Percentiles rank a stretch among this genome's conserved stretches.
phyloP scores from a whole-genome alignment of 1,140 invertebrate genomes.

The Tetramorium parvispinum region DNA sequence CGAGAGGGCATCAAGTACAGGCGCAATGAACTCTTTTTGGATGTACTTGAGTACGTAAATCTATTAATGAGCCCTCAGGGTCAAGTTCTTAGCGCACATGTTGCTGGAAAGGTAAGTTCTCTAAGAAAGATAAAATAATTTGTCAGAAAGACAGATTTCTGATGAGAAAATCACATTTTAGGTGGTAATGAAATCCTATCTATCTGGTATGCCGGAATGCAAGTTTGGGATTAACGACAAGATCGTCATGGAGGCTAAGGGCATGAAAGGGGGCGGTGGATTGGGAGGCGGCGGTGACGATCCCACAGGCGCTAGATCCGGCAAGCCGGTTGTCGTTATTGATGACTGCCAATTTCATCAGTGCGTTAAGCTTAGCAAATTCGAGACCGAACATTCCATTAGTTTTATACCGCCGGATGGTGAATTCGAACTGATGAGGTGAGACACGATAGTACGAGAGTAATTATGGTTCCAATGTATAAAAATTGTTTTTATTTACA shows the following conservation, averaged over 20 bases:
- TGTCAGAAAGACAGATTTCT: not conserved
- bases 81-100: constrained; percentile 99
- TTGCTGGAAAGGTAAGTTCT: constrained; percentile 93
- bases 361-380: constrained; percentile 99
- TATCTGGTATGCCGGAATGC: constrained; percentile 99
- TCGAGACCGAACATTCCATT: constrained; percentile 99
- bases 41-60: constrained; percentile 99
- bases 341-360: constrained; percentile 99
- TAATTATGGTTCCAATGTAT: not conserved
- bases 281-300: constrained; percentile 90
- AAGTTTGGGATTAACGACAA: constrained; percentile 99
- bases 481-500: constrained; percentile 78
- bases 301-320: constrained; percentile 93
- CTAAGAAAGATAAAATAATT: not conserved
- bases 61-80: constrained; percentile 99
- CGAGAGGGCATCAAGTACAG: constrained; percentile 99
- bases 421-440: constrained; percentile 99
- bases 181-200: constrained; percentile 99
- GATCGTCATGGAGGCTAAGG: constrained; percentile 99
- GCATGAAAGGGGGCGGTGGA: constrained; percentile 89
- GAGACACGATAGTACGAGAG: constrained; percentile 59
- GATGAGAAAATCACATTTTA: constrained; percentile 58
- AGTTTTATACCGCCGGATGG: constrained; percentile 99
- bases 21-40: constrained; percentile 99
- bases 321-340: constrained; percentile 98